phyloP scores from a whole-genome alignment of 1,140 invertebrate genomes.

The Leptonema lineaticorne region DNA sequence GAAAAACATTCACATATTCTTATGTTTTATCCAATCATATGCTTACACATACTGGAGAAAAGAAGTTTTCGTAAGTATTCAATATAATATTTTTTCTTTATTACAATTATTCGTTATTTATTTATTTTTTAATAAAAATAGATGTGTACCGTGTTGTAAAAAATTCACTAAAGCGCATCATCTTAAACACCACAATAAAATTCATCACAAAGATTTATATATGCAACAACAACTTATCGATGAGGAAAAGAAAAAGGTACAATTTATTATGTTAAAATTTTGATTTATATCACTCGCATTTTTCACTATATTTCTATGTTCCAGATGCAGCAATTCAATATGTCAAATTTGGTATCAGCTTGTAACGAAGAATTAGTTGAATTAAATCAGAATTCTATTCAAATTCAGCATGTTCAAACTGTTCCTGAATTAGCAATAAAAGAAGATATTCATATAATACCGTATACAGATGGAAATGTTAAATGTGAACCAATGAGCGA shows the following conservation, averaged over 20 bases:
- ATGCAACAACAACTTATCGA: conserved; percentile 51
- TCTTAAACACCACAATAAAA: conserved; percentile 56
- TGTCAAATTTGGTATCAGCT: conserved; percentile 31
- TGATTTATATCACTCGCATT: conserved; percentile 3
- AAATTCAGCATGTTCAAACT: conserved; percentile 7
- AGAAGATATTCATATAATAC: conserved; percentile 22
- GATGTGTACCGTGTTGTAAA: conserved; percentile 53
- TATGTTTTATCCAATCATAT: conserved; percentile 73
- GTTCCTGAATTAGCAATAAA: too few species aligned
- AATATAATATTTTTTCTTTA: not conserved
- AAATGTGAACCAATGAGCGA: not conserved
- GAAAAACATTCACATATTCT: conserved; percentile 71
- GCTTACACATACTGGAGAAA: conserved; percentile 78
- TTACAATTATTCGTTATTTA: not conserved
- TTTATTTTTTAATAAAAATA: conserved; percentile 34
- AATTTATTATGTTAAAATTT: conserved; percentile 3
- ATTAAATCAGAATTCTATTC: conserved; percentile 16
- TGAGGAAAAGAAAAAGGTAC: conserved; percentile 50
- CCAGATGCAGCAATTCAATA: conserved; percentile 32
- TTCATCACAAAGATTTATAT: conserved; percentile 55
- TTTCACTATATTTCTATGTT: conserved; percentile 1
- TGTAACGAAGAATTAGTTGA: conserved; percentile 36
- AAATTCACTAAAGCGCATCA: conserved; percentile 57
- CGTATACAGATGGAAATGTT: not conserved
- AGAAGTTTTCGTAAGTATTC: conserved; percentile 52